These are phyloP conservation scores for Pungitius pungitius DNA, from an alignment of 2,113 vertebrate species.

Conservation along the genomic window DNA sequence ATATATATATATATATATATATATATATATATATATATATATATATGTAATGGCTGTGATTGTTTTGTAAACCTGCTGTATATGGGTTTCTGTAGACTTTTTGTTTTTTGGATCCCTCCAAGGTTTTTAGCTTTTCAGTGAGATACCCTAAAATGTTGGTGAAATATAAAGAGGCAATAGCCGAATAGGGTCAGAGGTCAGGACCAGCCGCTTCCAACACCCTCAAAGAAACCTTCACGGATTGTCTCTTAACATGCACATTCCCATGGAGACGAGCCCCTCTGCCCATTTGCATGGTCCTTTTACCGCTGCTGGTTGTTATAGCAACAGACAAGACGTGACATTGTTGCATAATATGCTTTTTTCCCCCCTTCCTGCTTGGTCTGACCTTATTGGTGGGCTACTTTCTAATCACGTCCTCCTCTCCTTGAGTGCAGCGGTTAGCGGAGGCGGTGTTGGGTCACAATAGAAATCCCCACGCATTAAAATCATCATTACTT, in stretches of 20 bases:
- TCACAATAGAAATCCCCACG: conserved; percentile 6
- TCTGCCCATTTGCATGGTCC: conserved; percentile 54
- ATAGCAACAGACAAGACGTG: conserved; percentile 77
- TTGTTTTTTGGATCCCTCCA: not conserved
- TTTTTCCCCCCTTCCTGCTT: conserved; percentile 38
- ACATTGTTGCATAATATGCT: conserved; percentile 63
- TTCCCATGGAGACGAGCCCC: conserved; percentile 65
- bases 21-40: no score
- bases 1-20: no score
- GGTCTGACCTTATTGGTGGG: conserved; percentile 45
- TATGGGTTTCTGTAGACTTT: not conserved
- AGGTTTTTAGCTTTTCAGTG: not conserved
- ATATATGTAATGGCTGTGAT: no score
- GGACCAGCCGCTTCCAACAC: conserved; percentile 48
- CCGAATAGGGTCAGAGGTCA: conserved; percentile 65
- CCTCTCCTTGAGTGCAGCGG: conserved; percentile 16
- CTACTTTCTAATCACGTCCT: conserved; percentile 38
- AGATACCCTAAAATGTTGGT: conserved; percentile 6
- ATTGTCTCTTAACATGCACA: conserved; percentile 59
- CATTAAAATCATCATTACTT: not conserved
- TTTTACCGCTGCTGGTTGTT: conserved; percentile 69
- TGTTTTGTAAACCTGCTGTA: not conserved
- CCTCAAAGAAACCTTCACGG: conserved; percentile 56
- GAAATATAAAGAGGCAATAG: conserved; percentile 50
- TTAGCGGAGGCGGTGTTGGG: not conserved